phyloP scores from a whole-genome alignment of 2,113 vertebrate genomes.

The Otocyon megalotis region DNA sequence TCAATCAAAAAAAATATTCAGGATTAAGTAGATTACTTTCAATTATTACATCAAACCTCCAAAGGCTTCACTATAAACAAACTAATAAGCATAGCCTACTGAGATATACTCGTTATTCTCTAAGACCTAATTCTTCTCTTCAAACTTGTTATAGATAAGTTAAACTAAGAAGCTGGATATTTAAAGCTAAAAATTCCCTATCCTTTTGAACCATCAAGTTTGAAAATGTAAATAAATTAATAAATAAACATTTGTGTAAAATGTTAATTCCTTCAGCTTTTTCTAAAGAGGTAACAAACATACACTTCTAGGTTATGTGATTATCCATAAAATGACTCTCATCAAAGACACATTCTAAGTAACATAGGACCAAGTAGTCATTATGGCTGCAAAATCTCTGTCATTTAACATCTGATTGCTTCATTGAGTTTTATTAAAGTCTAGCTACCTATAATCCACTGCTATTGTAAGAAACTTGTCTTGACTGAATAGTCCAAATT shows the following conservation, averaged over 20 bases:
- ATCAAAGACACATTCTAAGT: background rate
- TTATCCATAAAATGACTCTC: background rate
- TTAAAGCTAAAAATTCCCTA: background rate
- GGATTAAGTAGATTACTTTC: background rate
- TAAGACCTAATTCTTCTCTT: background rate
- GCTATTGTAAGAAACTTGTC: conserved; percentile 21
- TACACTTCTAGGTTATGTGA: background rate
- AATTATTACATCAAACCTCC: conserved; percentile 31
- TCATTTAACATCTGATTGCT: background rate
- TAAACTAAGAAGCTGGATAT: background rate
- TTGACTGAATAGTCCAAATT: conserved; percentile 10
- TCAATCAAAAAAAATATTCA: background rate
- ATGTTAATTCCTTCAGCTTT: background rate
- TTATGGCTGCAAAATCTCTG: background rate
- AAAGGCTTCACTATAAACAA: conserved; percentile 8
- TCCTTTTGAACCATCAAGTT: background rate
- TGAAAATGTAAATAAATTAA: conserved; percentile 30
- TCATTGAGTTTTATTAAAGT: background rate
- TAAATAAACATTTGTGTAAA: background rate
- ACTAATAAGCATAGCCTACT: background rate
- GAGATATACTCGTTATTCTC: background rate
- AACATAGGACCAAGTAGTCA: conserved; percentile 33
- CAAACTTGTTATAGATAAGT: background rate
- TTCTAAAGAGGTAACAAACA: conserved; percentile 42
- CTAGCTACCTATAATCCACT: conserved; percentile 26